A percentile compares a stretch with the other conserved stretches of the same genome.
Conservation (phyloP, 1,140 invertebrate species). For the Zophobas atratus region DNA sequence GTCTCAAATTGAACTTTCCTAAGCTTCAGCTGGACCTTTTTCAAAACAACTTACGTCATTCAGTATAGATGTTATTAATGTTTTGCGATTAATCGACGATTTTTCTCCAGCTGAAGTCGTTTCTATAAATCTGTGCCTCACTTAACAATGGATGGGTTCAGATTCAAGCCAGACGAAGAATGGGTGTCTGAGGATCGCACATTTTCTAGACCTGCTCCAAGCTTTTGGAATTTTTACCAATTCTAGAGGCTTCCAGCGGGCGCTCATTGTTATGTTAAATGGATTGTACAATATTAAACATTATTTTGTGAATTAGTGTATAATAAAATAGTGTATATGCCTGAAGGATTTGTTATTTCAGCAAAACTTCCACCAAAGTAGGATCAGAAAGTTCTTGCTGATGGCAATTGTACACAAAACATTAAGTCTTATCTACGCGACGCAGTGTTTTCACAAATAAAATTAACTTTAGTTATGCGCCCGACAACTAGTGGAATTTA, state of each 20-base stretch:
- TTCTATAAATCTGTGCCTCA: conserved; percentile 54
- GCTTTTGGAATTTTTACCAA: not conserved
- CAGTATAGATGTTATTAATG: conserved; percentile 34
- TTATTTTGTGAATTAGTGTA: conserved; percentile 65
- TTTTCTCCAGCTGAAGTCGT: conserved; percentile 24
- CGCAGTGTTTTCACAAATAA: too few relatives aligned
- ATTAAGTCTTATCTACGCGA: not conserved
- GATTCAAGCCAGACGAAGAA: conserved; percentile 8
- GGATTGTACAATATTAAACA: conserved; percentile 61
- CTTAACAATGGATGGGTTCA: conserved; percentile 32
- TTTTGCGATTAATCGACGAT: conserved; percentile 18
- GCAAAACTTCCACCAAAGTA: not conserved
- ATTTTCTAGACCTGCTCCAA: conserved; percentile 36
- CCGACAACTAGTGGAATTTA: too few relatives aligned
- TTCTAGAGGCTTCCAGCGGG: conserved; percentile 10
- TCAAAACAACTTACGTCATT: conserved; percentile 5
- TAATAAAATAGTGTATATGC: conserved; percentile 63
- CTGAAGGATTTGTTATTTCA: conserved; percentile 15
- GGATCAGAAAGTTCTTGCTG: not conserved
- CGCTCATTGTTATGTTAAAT: conserved; percentile 54
- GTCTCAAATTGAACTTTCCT: conserved; percentile 28
- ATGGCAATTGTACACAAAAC: not conserved
- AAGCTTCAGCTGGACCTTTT: conserved; percentile 28
- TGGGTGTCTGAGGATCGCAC: conserved; percentile 44
- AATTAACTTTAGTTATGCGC: too few relatives aligned